Conservation (phyloP, 2,888 invertebrate species). For the Drosophila kuntzei region DNA sequence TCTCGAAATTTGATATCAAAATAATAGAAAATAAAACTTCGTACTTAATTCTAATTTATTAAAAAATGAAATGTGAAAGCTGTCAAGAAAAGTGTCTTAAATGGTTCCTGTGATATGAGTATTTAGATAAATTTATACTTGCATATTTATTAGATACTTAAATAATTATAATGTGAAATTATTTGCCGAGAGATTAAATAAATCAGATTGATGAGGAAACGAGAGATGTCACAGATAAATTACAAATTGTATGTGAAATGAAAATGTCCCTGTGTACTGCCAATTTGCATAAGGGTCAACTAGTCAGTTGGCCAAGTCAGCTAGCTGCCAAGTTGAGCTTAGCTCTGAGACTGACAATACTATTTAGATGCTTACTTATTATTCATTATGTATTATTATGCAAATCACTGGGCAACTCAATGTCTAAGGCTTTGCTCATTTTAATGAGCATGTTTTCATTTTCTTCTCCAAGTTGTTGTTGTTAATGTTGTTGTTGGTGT, state of each 20-base stretch:
- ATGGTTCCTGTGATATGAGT: neutral
- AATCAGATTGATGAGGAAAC: neutral
- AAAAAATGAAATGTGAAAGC: neutral
- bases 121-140: neutral
- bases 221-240: constrained; percentile 4
- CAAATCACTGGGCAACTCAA: constrained; percentile 77
- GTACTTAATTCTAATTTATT: neutral
- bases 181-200: neutral
- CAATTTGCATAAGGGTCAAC: constrained; percentile 75
- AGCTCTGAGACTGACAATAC: constrained; percentile 22
- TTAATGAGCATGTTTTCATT: constrained; percentile 65
- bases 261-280: neutral
- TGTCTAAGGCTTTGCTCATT: constrained; percentile 71
- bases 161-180: neutral
- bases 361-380: constrained; percentile 62
- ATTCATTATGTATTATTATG: constrained; percentile 83
- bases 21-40: neutral
- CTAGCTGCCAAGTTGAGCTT: constrained; percentile 5
- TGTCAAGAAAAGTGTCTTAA: neutral
- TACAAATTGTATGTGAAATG: constrained; percentile 18
- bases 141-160: neutral
- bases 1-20: neutral
- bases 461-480: constrained; percentile 33
- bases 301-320: constrained; percentile 11
- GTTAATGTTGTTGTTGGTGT: constrained; percentile 30